Evolutionary conservation across 2,113 vertebrate species (phyloP), one percentile per base, ranked within the genome.

Genomic region (Eretmochelys imbricata): DNA sequence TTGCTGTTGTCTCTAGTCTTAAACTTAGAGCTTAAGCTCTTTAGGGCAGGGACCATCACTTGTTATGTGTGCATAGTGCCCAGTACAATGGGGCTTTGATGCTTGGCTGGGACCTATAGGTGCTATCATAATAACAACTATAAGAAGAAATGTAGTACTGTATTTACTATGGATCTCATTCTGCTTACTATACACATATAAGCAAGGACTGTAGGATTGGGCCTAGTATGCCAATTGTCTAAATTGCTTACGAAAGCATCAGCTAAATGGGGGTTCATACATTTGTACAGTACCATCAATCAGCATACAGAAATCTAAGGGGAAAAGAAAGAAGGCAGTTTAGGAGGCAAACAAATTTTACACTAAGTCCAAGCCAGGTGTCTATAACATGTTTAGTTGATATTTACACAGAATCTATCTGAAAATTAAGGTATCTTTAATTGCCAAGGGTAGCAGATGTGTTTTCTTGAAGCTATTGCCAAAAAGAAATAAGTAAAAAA

Each of bases 401-500:
- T 95, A 95, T 97, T 95, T 96, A 96, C 80, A 94, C 54, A 87
- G 85, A 96, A 93, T 84, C 69, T 83, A 69, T 92, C 80, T 87
- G 86, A 95, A 97, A 94, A 94, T 0, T 5, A 94, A 96, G 95
- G 85, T 96, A 76, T 6, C 59, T 96, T 85, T 85, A 46, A 51
- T 95, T 97, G 94, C 93, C 95, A 95, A 96, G 85, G 86, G 82
- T 89, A 97, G 92, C 94, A 97, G 94, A 96, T 90, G 55, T 96
- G 90, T 93, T 96, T 97, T 94, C 80, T 95, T 65, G 82, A 94
- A 91, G 31, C 42, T 88, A 48, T 76, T 94, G 93, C 92, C 93
- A 97, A 94, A 90, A 57, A n/a, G 49, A 90, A 93, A 27, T 86
- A 94, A 95, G 93, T 91, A 81, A 94, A 93, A 81, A 81, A 94